phyloP scores from a whole-genome alignment of 2,113 vertebrate species.

The Ophthalmolycus amberensis region DNA sequence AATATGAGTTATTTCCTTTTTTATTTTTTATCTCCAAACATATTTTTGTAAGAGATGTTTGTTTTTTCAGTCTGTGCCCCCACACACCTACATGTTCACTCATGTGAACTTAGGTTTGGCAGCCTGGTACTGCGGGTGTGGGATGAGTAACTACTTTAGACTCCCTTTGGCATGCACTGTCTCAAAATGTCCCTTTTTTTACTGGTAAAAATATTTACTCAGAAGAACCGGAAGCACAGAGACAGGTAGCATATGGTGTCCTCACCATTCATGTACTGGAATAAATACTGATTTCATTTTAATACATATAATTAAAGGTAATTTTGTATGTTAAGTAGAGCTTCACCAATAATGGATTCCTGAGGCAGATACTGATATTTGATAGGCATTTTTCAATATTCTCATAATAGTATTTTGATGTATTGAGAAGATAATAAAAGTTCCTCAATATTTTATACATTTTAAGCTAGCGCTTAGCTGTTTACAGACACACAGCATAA shows the following conservation, averaged over 20 bases:
- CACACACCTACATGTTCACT: conserved; percentile 46
- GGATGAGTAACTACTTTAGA: conserved; percentile 26
- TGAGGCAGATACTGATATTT: background rate
- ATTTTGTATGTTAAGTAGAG: background rate
- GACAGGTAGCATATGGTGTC: background rate
- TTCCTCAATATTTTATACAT: background rate
- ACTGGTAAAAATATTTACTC: conserved; percentile 19
- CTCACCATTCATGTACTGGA: background rate
- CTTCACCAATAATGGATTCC: background rate
- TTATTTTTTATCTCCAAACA: conserved; percentile 21
- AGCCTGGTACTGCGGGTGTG: conserved; percentile 20
- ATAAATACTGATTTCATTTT: background rate
- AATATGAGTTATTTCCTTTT: background rate
- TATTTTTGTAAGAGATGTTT: conserved; percentile 38
- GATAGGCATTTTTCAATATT: background rate
- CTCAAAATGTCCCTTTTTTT: conserved; percentile 6
- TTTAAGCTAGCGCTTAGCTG: background rate
- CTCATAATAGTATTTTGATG: background rate
- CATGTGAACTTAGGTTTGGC: conserved; percentile 43
- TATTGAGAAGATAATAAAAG: background rate
- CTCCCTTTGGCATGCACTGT: conserved; percentile 7
- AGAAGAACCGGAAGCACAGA: conserved; percentile 9
- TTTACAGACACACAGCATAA: background rate
- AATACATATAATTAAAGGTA: background rate
- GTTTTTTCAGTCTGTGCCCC: conserved; percentile 19